Conservation (phyloP, 2,888 invertebrate genomes). For the Habroteleia sp. region DNA sequence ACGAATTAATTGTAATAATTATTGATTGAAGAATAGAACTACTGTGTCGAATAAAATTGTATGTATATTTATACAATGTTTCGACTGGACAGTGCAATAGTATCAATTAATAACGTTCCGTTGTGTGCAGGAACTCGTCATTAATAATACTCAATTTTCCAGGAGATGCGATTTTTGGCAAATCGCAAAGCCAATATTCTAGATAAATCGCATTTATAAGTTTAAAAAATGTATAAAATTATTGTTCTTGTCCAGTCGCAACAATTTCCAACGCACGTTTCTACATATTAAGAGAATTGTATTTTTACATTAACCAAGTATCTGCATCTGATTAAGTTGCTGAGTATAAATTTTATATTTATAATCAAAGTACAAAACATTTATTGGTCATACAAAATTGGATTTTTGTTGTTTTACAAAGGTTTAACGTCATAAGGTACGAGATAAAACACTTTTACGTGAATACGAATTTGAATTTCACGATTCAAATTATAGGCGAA, state of each 20-base stretch:
- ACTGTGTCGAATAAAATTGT: too few species aligned
- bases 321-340: constrained; percentile 7
- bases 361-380: constrained; percentile 15
- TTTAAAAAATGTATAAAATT: constrained; percentile 10
- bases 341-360: constrained; percentile 3
- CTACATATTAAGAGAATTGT: not conserved
- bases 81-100: too few species aligned
- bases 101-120: too few species aligned
- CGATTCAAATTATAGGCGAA: too few species aligned
- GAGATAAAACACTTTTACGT: constrained; percentile 1
- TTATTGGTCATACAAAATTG: constrained; percentile 2
- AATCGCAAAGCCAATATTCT: too few species aligned
- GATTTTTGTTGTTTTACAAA: not conserved
- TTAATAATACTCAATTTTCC: not conserved
- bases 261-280: not conserved
- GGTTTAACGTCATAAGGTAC: not conserved
- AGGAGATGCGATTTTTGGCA: too few species aligned
- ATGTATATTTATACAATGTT: too few species aligned
- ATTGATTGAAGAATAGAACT: too few species aligned
- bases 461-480: too few species aligned
- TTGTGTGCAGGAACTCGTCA: too few species aligned
- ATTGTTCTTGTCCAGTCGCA: not conserved
- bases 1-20: too few species aligned
- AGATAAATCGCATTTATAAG: too few species aligned
- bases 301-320: constrained; percentile 6